Conservation (phyloP, 2,888 invertebrate genomes). For the Orchestes rusci region DNA sequence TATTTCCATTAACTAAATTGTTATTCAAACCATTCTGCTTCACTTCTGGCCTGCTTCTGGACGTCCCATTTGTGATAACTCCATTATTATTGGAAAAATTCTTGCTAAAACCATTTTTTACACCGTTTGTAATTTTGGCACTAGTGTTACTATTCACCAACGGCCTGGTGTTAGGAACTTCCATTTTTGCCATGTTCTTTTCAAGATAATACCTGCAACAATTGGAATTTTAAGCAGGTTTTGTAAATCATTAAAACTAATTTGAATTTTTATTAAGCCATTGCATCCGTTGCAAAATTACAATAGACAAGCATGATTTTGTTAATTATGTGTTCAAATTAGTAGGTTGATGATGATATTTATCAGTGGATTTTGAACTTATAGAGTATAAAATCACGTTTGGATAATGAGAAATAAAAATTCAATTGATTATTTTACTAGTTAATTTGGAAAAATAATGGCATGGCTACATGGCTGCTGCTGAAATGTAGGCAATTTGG, state of each 20-base stretch:
- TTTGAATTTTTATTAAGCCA: neutral
- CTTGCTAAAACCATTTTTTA: conserved; percentile 11
- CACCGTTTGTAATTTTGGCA: conserved; percentile 8
- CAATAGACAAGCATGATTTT: too few species aligned
- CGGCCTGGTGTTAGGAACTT: conserved; percentile 15
- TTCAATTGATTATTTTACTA: too few species aligned
- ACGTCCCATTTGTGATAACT: conserved; percentile 22
- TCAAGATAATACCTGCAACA: conserved; percentile 22
- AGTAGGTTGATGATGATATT: too few species aligned
- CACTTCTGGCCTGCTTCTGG: conserved; percentile 33
- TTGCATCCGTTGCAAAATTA: too few species aligned
- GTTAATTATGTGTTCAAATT: too few species aligned
- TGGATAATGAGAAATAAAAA: too few species aligned
- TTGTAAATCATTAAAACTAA: neutral
- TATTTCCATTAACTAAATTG: conserved; percentile 20
- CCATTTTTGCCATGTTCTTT: conserved; percentile 16
- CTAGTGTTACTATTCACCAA: conserved; percentile 10
- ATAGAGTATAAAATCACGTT: too few species aligned
- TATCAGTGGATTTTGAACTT: too few species aligned
- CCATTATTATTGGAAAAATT: conserved; percentile 10
- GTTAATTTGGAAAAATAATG: too few species aligned
- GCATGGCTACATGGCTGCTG: too few species aligned
- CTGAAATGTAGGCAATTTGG: too few species aligned
- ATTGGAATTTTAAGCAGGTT: neutral
- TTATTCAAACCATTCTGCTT: conserved; percentile 20